These are phyloP conservation scores for Agrotis ipsilon DNA, from an alignment of 2,888 invertebrate species.

Conservation along the genomic window DNA sequence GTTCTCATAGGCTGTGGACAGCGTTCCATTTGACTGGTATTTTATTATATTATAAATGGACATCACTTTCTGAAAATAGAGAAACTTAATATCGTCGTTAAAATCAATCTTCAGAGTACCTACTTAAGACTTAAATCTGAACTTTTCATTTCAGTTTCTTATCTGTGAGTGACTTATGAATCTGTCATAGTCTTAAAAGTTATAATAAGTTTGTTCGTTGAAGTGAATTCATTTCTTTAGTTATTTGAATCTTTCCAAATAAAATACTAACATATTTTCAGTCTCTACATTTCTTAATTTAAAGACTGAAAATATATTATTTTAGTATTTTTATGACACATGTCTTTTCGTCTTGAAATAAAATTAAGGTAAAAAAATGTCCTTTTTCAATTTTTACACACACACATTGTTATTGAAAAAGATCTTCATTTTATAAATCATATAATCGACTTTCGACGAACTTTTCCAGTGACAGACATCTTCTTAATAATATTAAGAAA, in stretches of 20 bases:
- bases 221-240: slow-evolving; percentile 4
- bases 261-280: too few relatives aligned
- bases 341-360: neutral
- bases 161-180: slow-evolving; percentile 13
- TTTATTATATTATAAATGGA: too few relatives aligned
- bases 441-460: neutral
- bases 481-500: neutral
- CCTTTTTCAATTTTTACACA: neutral
- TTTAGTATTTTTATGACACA: neutral
- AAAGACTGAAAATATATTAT: neutral
- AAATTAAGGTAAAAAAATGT: neutral
- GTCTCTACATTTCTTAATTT: too few relatives aligned
- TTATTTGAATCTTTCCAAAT: too few relatives aligned
- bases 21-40: too few relatives aligned
- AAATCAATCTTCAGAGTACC: slow-evolving; percentile 34
- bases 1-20: too few relatives aligned
- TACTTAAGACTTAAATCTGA: slow-evolving; percentile 2
- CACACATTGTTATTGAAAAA: neutral
- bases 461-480: neutral
- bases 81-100: slow-evolving; percentile 23
- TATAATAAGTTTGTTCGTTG: slow-evolving; percentile 12
- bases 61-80: slow-evolving; percentile 11
- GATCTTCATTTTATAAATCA: neutral
- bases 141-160: slow-evolving; percentile 16
- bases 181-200: slow-evolving; percentile 17